Conservation (phyloP, 2,888 invertebrate species). For the Acleris laterana region DNA sequence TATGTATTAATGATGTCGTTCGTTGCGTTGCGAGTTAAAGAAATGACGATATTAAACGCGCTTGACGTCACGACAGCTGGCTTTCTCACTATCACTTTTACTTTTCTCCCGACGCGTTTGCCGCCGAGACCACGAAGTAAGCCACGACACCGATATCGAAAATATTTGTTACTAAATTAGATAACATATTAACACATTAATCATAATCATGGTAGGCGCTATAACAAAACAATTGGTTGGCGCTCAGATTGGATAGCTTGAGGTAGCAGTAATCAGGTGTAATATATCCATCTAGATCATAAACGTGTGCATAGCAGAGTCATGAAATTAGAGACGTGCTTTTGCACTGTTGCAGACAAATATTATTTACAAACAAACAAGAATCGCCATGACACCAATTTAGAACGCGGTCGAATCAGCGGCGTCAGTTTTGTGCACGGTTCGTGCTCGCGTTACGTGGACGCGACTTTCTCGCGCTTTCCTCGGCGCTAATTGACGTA, state of each 20-base stretch:
- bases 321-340: conserved; percentile 58
- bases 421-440: conserved; percentile 55
- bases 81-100: conserved; percentile 70
- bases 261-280: conserved; percentile 20
- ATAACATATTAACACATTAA: too few species aligned
- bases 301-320: conserved; percentile 45
- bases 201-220: not conserved
- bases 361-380: conserved; percentile 79
- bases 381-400: conserved; percentile 74
- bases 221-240: conserved; percentile 3
- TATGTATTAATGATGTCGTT: not conserved
- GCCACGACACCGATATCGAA: not conserved
- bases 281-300: conserved; percentile 34
- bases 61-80: conserved; percentile 56
- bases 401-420: conserved; percentile 47
- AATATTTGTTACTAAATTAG: not conserved
- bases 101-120: conserved; percentile 63
- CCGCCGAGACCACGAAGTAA: not conserved
- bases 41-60: conserved; percentile 24
- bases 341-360: conserved; percentile 48
- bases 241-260: not conserved
- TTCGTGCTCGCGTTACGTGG: conserved; percentile 68
- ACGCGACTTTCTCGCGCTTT: conserved; percentile 79
- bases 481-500: conserved; percentile 82
- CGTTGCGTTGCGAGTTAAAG: not conserved